A percentile compares a stretch with the other conserved stretches of the same genome.
phyloP scores from a whole-genome alignment of 37 sponge, comb jelly and placozoan species.

The Halichondria panicea region DNA sequence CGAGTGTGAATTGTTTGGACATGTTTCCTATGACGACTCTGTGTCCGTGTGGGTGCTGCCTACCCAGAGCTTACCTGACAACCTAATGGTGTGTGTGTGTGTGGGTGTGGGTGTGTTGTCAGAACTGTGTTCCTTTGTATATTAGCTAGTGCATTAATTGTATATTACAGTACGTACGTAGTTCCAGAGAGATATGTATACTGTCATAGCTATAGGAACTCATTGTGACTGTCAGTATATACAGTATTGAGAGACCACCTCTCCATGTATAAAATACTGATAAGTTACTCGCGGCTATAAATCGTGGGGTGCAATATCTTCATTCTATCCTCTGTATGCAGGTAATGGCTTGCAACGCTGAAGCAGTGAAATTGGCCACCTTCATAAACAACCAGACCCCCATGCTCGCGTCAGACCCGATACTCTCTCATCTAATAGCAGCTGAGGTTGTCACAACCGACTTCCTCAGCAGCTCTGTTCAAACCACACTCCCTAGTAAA shows the following conservation, averaged over 20 bases:
- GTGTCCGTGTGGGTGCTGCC: slow-evolving; percentile 39
- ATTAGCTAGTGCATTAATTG: too few relatives aligned
- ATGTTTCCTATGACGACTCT: slow-evolving; percentile 30
- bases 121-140: too few relatives aligned
- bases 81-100: slow-evolving; percentile 15
- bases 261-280: background rate
- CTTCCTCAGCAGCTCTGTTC: too few relatives aligned
- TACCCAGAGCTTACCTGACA: background rate
- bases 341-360: slow-evolving; percentile 47
- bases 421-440: slow-evolving; percentile 45
- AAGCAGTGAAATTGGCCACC: slow-evolving; percentile 41
- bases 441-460: slow-evolving; percentile 12
- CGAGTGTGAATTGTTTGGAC: slow-evolving; percentile 61
- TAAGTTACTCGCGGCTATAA: too few relatives aligned
- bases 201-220: background rate
- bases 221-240: background rate
- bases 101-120: too few relatives aligned
- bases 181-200: background rate
- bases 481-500: too few relatives aligned
- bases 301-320: too few relatives aligned
- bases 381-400: slow-evolving; percentile 59
- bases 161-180: too few relatives aligned
- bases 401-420: slow-evolving; percentile 39
- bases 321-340: too few relatives aligned
- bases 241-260: background rate